Percentiles rank a stretch among this genome's conserved stretches.
phyloP scores from a whole-genome alignment of 2,888 invertebrate genomes.

The Rhagophthalmus giganteus region DNA sequence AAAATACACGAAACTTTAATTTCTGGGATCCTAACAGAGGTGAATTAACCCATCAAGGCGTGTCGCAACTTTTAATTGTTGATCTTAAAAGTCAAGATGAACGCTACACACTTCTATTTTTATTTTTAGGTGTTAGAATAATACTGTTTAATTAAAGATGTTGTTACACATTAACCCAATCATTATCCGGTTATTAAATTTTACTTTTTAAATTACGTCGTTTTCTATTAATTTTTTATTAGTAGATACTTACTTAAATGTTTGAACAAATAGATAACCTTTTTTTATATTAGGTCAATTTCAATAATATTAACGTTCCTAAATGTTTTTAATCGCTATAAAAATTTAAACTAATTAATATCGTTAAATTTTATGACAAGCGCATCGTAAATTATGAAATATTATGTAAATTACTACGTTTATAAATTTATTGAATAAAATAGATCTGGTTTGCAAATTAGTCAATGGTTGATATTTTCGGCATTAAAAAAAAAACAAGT shows the following conservation, averaged over 20 bases:
- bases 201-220: neutral
- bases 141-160: neutral
- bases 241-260: neutral
- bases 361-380: too few species aligned
- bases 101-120: conserved; percentile 1
- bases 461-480: too few species aligned
- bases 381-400: too few species aligned
- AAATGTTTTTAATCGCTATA: too few species aligned
- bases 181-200: too few species aligned
- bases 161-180: neutral
- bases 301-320: too few species aligned
- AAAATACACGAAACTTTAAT: conserved; percentile 18
- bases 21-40: conserved; percentile 18
- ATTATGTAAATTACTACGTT: too few species aligned
- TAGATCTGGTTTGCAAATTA: too few species aligned
- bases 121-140: neutral
- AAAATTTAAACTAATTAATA: too few species aligned
- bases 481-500: too few species aligned
- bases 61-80: conserved; percentile 26
- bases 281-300: too few species aligned
- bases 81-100: conserved; percentile 1
- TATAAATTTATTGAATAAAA: too few species aligned
- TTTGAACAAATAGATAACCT: neutral
- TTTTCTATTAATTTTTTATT: neutral
- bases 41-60: conserved; percentile 28